phyloP scores from a whole-genome alignment of 1,140 invertebrate genomes.

The Zaprionus ornatus region DNA sequence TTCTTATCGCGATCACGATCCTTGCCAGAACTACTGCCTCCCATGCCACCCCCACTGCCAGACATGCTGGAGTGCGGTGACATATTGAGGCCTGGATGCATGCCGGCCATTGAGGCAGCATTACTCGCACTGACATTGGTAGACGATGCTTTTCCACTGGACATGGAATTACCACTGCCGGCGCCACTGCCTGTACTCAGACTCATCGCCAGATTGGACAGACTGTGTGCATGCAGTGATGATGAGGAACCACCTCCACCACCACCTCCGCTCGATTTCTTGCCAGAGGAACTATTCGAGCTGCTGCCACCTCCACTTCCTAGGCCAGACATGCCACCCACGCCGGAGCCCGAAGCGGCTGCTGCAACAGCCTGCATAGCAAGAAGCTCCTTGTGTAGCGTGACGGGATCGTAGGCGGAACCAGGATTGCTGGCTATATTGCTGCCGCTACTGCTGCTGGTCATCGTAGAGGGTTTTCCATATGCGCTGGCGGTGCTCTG shows the following conservation, averaged over 20 bases:
- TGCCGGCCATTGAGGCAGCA: slow-evolving; percentile 42
- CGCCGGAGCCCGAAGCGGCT: slow-evolving; percentile 62
- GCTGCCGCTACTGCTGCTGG: slow-evolving; percentile 50
- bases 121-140: slow-evolving; percentile 66
- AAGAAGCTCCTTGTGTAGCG: slow-evolving; percentile 80
- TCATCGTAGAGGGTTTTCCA: slow-evolving; percentile 74
- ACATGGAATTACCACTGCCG: slow-evolving; percentile 45
- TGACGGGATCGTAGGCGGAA: slow-evolving; percentile 81
- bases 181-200: slow-evolving; percentile 10
- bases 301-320: slow-evolving; percentile 52
- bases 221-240: slow-evolving; percentile 57
- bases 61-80: slow-evolving; percentile 62
- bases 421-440: slow-evolving; percentile 67
- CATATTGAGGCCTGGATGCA: slow-evolving; percentile 62
- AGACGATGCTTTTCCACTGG: slow-evolving; percentile 49
- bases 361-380: slow-evolving; percentile 83
- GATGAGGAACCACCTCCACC: slow-evolving; percentile 43
- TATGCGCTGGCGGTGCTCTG: slow-evolving; percentile 76
- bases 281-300: slow-evolving; percentile 64
- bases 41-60: slow-evolving; percentile 27
- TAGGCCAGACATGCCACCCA: slow-evolving; percentile 36
- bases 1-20: slow-evolving; percentile 73
- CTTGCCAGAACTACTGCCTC: slow-evolving; percentile 15
- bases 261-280: slow-evolving; percentile 64
- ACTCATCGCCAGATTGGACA: slow-evolving; percentile 54